Evolutionary conservation across 2,797 vertebrate species (phyloP).

Genomic region (Poecilia wingei): DNA sequence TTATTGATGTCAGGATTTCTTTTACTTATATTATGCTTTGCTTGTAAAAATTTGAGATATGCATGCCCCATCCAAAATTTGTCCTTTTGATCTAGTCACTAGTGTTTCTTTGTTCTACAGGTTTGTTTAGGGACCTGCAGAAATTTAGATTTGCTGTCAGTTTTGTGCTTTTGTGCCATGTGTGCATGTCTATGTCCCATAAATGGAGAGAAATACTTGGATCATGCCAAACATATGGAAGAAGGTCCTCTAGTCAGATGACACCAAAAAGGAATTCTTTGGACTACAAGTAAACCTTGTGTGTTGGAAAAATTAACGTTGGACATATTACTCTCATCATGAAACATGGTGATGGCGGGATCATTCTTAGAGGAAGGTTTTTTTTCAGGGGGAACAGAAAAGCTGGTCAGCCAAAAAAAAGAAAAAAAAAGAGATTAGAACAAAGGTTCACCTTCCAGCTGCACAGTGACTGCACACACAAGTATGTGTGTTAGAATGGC

Average conservation of each 20-base stretch:
- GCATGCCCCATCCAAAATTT: neutral
- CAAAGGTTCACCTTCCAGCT: neutral
- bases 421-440: neutral
- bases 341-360: neutral
- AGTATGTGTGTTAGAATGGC: neutral
- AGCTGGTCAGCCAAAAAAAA: neutral
- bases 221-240: neutral
- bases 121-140: neutral
- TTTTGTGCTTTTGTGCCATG: neutral
- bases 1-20: constrained; percentile 1
- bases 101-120: neutral
- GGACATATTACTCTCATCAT: neutral
- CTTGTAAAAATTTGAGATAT: neutral
- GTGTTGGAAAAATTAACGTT: neutral
- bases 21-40: neutral
- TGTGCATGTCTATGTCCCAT: too few species aligned
- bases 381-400: neutral
- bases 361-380: neutral
- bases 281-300: neutral
- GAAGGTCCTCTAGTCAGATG: neutral
- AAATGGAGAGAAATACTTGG: too few species aligned
- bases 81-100: neutral
- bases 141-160: neutral
- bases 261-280: neutral
- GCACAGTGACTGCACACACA: neutral